A percentile compares a stretch with the other conserved stretches of the same genome.
These are phyloP conservation scores for Melinopterus prodromus DNA, from an alignment of 2,888 invertebrate genomes.

Conservation along the genomic window DNA sequence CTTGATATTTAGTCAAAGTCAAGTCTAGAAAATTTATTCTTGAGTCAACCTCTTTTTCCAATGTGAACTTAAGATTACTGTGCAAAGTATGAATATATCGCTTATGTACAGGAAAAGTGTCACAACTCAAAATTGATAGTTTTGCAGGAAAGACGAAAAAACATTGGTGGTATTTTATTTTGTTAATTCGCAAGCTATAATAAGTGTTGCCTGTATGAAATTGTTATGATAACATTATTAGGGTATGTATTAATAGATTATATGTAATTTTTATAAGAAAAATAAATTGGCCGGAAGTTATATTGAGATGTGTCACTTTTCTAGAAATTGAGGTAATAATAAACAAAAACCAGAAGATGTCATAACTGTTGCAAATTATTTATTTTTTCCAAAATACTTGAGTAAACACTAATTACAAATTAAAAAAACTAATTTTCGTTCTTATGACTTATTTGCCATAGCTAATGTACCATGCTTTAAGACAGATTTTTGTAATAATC, in stretches of 20 bases:
- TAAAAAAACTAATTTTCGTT: background rate
- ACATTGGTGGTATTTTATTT: slow-evolving; percentile 4
- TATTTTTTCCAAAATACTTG: slow-evolving; percentile 4
- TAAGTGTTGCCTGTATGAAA: slow-evolving; percentile 4
- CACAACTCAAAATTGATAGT: background rate
- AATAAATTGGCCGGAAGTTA: no score
- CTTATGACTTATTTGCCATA: background rate
- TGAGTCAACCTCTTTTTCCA: no score
- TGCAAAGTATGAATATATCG: no score
- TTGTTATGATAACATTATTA: slow-evolving; percentile 4
- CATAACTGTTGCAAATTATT: slow-evolving; percentile 4
- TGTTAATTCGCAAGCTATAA: background rate
- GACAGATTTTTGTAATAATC: slow-evolving; percentile 21
- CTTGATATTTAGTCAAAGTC: no score
- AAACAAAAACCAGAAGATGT: background rate
- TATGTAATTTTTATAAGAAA: no score
- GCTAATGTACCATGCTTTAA: slow-evolving; percentile 8
- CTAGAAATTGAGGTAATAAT: slow-evolving; percentile 4
- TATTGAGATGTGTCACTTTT: background rate
- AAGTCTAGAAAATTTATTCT: no score
- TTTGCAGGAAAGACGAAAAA: background rate
- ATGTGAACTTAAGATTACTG: no score
- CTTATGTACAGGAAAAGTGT: background rate
- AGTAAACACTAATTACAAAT: background rate
- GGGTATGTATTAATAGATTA: background rate